Evolutionary conservation across 1,140 invertebrate species (phyloP).

Genomic region (Drosophila repletoides): DNA sequence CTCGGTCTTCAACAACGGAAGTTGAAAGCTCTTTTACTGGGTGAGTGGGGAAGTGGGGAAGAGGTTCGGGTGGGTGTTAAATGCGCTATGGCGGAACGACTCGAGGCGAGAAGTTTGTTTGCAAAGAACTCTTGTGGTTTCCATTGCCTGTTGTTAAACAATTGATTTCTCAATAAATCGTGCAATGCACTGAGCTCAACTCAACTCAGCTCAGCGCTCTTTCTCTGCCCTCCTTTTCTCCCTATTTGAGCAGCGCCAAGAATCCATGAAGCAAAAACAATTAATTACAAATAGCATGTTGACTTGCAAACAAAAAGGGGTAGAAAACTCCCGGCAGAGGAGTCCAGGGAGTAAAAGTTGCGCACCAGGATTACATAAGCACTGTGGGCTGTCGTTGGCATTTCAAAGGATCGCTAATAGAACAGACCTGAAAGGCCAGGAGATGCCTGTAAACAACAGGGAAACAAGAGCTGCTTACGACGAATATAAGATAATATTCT

Average conservation of each 20-base stretch:
- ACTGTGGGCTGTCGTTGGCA: slow-evolving; percentile 16
- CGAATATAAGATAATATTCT: too few species aligned
- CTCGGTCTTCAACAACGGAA: slow-evolving; percentile 59
- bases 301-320: slow-evolving; percentile 70
- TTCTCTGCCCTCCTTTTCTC: not conserved
- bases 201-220: not conserved
- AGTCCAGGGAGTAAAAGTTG: slow-evolving; percentile 6
- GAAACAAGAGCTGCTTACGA: not conserved
- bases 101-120: slow-evolving; percentile 80
- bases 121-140: slow-evolving; percentile 80
- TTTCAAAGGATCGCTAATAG: not conserved
- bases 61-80: slow-evolving; percentile 14
- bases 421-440: too few species aligned
- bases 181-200: slow-evolving; percentile 66
- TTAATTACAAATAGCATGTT: slow-evolving; percentile 80
- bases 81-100: slow-evolving; percentile 41
- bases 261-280: slow-evolving; percentile 72
- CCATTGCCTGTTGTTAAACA: slow-evolving; percentile 80
- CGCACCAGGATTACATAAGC: slow-evolving; percentile 32
- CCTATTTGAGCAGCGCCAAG: slow-evolving; percentile 8
- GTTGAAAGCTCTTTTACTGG: slow-evolving; percentile 41
- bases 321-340: slow-evolving; percentile 19
- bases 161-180: slow-evolving; percentile 81
- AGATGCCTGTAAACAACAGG: too few species aligned
- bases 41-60: not conserved